Conservation (phyloP, 2,797 vertebrate species). For the Zenarchopterus dispar region DNA sequence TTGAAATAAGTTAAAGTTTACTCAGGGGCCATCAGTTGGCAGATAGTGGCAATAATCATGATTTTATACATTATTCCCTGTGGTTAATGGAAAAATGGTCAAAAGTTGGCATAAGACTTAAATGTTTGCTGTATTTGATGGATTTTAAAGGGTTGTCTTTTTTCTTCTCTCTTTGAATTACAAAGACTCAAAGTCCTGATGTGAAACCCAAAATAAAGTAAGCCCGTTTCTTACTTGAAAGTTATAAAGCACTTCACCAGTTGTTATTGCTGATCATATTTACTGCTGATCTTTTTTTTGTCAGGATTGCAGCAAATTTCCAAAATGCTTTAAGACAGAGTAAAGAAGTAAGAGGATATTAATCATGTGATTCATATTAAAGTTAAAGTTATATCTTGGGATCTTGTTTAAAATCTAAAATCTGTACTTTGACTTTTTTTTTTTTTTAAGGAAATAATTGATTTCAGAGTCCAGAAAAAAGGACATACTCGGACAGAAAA, state of each 20-base stretch:
- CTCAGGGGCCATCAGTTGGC: background rate
- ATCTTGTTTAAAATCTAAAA: background rate
- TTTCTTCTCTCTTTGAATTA: background rate
- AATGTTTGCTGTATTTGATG: background rate
- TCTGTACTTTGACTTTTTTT: background rate
- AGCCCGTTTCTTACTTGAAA: conserved; percentile 14
- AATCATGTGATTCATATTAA: background rate
- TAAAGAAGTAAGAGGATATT: conserved; percentile 63
- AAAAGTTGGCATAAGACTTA: too few species aligned
- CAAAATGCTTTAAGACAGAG: background rate
- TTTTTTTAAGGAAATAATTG: conserved; percentile 12
- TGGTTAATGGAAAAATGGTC: background rate
- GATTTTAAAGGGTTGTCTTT: background rate
- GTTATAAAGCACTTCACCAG: background rate
- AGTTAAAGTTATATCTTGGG: background rate
- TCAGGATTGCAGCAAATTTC: conserved; percentile 79
- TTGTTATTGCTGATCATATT: background rate
- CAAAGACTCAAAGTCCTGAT: conserved; percentile 41
- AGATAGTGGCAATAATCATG: background rate
- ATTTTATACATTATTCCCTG: background rate
- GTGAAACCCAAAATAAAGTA: conserved; percentile 75
- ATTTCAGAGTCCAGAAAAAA: conserved; percentile 17
- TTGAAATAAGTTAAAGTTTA: background rate
- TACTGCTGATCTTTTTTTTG: background rate
- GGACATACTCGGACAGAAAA: background rate